Evolutionary conservation across 2,888 invertebrate genomes (phyloP).

Genomic region (Bursaphelenchus okinawaensis): DNA sequence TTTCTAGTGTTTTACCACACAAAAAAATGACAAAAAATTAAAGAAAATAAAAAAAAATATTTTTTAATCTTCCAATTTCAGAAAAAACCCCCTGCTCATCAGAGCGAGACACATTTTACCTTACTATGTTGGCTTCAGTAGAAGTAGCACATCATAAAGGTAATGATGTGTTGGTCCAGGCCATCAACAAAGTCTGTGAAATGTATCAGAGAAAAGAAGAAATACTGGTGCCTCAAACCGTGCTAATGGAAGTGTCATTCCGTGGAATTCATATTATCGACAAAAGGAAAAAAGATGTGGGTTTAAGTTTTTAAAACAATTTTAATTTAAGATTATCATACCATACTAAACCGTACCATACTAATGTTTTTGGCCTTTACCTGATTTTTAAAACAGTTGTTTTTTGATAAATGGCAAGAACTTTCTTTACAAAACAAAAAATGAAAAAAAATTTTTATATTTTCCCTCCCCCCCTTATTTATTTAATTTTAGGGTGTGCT

Average conservation of each 20-base stretch:
- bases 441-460: no score
- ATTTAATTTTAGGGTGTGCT: no score
- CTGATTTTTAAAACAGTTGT: no score
- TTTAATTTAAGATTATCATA: no score
- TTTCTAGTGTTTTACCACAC: neutral
- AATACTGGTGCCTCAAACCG: conserved; percentile 56
- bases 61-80: neutral
- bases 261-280: conserved; percentile 58
- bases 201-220: conserved; percentile 57
- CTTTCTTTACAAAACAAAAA: no score
- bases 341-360: no score
- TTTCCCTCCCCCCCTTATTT: no score
- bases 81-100: conserved; percentile 3
- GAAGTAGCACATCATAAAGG: conserved; percentile 93
- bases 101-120: conserved; percentile 58
- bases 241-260: conserved; percentile 57
- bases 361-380: no score
- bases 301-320: conserved; percentile 1
- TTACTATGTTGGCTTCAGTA: conserved; percentile 91
- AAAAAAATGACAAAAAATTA: no score
- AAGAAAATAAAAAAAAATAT: no score
- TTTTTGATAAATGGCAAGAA: no score
- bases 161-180: conserved; percentile 72
- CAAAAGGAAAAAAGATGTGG: conserved; percentile 53
- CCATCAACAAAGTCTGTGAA: conserved; percentile 58